Evolutionary conservation across 2,888 invertebrate genomes (phyloP), one percentile per base, ranked within the genome.

Genomic region (Tricholauxania praeusta): DNA sequence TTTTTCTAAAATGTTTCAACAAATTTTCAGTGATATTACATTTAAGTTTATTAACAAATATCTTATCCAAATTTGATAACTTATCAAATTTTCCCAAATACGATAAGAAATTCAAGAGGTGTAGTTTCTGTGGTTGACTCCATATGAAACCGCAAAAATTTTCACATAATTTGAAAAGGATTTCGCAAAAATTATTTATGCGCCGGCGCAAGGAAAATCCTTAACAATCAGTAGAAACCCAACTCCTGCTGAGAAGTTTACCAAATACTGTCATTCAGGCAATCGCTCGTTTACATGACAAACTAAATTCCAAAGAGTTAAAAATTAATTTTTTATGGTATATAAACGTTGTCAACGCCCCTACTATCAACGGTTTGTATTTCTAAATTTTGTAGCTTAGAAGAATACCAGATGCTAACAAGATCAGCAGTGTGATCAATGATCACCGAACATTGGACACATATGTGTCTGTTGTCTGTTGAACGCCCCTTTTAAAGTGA

Each of bases 131-230:
- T 67, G 72, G 74, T 73, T 76, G 53, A 69, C 72, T 66, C 72
- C 63, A 57, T 17, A n/a, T 47, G 66, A 60, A 74, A 68, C 65
- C 69, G 57, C 12, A 22, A 62, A n/a, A 12, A 55, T 14, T 70
- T 47, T 49, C 67, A 22, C 7, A 55, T 14, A 69, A 52, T 28
- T 3, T 28, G 28, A 28, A 72, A 68, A 14, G 47, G 3, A 48
- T 6, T 12, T n/a, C 28, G 3, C 28, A 28, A 59, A 55, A 17
- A 62, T 7, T n/a, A 12, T 53, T 66, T 63, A n/a, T 62, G 72
- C 52, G 39, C 39, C 32, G 82, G 80, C 80, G 79, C 78, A 80
- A 77, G 79, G 78, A 73, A 82, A 82, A 80, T 76, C 81, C 77
- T 76, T 68, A 73, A 78, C 14, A 8, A 17, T 10, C 53, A 14